Conservation (phyloP, 2,888 invertebrate genomes). For the Rhamnusium bicolor region DNA sequence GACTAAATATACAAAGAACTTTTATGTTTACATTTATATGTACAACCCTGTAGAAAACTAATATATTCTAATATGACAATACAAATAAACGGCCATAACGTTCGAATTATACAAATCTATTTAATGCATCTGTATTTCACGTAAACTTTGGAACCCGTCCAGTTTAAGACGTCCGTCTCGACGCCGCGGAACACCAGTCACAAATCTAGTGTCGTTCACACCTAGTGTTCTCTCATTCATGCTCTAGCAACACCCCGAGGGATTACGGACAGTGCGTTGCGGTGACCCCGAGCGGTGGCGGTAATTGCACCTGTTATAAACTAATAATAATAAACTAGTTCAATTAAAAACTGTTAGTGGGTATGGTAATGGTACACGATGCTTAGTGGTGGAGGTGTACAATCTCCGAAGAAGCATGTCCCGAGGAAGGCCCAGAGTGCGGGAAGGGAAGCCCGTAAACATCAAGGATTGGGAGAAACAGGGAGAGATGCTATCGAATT, state of each 20-base stretch:
- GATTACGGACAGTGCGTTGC: conserved; percentile 23
- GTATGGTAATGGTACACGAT: conserved; percentile 31
- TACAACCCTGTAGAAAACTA: neutral
- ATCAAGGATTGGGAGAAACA: conserved; percentile 72
- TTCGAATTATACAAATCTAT: neutral
- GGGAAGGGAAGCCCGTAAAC: conserved; percentile 70
- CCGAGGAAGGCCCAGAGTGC: conserved; percentile 63
- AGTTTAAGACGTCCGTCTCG: conserved; percentile 25
- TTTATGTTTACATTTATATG: neutral
- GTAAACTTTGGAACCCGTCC: conserved; percentile 24
- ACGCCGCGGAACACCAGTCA: conserved; percentile 31
- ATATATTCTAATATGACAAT: neutral
- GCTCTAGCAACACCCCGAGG: conserved; percentile 15
- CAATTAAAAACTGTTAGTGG: neutral
- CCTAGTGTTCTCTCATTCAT: conserved; percentile 27
- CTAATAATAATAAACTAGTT: neutral
- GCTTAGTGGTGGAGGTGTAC: conserved; percentile 14
- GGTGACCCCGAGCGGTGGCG: neutral
- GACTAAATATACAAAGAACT: too few relatives aligned
- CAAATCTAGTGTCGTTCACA: conserved; percentile 29
- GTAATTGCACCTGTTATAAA: neutral
- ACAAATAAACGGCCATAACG: neutral
- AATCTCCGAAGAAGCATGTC: conserved; percentile 39
- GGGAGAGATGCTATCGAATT: conserved; percentile 71
- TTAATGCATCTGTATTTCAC: neutral